Evolutionary conservation across 1,140 invertebrate genomes (phyloP).

Genomic region (Lysiphlebus fabarum): DNA sequence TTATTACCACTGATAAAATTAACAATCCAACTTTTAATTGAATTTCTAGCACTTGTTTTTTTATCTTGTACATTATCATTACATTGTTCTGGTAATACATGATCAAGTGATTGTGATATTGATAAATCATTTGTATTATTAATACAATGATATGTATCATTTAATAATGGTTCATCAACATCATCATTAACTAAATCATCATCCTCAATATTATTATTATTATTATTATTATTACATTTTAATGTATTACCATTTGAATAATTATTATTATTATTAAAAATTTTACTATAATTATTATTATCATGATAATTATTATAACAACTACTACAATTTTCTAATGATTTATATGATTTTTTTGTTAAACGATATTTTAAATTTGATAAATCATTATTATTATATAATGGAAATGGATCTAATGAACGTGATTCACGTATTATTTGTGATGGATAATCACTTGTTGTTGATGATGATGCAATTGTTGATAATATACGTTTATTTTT

Average conservation of each 20-base stretch:
- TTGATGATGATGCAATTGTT: conserved; percentile 57
- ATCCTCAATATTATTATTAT: too few relatives aligned
- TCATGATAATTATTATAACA: conserved; percentile 45
- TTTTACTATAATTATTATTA: conserved; percentile 48
- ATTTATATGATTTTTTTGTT: conserved; percentile 40
- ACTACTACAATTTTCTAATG: conserved; percentile 53
- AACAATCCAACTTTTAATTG: conserved; percentile 66
- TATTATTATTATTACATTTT: too few relatives aligned
- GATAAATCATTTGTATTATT: conserved; percentile 48
- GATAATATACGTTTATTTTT: conserved; percentile 51
- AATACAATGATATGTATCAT: conserved; percentile 53
- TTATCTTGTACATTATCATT: conserved; percentile 51
- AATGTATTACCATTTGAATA: conserved; percentile 52
- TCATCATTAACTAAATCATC: conserved; percentile 44
- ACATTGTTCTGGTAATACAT: conserved; percentile 56
- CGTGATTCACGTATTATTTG: conserved; percentile 51
- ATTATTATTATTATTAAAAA: conserved; percentile 57
- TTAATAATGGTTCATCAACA: conserved; percentile 58
- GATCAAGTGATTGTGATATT: conserved; percentile 75
- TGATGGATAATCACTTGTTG: conserved; percentile 52
- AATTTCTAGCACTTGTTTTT: conserved; percentile 55
- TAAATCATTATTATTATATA: conserved; percentile 27
- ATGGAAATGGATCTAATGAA: conserved; percentile 55
- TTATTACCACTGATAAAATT: conserved; percentile 64
- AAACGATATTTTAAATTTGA: conserved; percentile 35